phyloP scores from a whole-genome alignment of 37 sponge, comb jelly and placozoan species.

The Chondrosia reniformis region DNA sequence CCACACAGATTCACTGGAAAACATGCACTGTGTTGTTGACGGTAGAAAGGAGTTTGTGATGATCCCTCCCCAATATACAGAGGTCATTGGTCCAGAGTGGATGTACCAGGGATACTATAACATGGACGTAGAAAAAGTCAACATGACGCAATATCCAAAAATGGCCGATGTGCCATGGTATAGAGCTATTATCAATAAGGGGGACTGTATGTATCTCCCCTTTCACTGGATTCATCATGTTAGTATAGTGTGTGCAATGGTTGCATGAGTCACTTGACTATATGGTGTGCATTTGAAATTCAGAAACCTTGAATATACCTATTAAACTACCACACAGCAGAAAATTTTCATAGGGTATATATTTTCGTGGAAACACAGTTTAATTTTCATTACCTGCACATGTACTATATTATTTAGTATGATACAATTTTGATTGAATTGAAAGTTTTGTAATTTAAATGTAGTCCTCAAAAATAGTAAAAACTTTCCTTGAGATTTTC shows the following conservation, averaged over 20 bases:
- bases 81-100: slow-evolving; percentile 63
- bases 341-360: too few species aligned
- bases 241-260: background rate
- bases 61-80: slow-evolving; percentile 45
- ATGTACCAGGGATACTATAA: slow-evolving; percentile 39
- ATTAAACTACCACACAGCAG: too few species aligned
- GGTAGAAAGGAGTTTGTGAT: slow-evolving; percentile 67
- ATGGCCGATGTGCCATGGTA: slow-evolving; percentile 61
- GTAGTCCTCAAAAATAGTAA: too few species aligned
- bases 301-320: too few species aligned
- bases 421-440: too few species aligned
- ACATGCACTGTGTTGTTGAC: slow-evolving; percentile 70
- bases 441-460: too few species aligned
- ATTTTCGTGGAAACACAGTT: too few species aligned
- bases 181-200: slow-evolving; percentile 35
- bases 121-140: slow-evolving; percentile 65
- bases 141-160: slow-evolving; percentile 57
- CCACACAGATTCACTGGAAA: slow-evolving; percentile 63
- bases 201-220: slow-evolving; percentile 81
- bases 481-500: too few species aligned
- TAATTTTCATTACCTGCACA: too few species aligned
- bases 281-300: background rate
- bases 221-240: slow-evolving; percentile 65
- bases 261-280: background rate
- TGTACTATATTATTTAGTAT: too few species aligned